Percentiles rank a stretch among this genome's conserved stretches.
Evolutionary conservation across 2,797 vertebrate species (phyloP).

Genomic region (Myioborus miniatus): DNA sequence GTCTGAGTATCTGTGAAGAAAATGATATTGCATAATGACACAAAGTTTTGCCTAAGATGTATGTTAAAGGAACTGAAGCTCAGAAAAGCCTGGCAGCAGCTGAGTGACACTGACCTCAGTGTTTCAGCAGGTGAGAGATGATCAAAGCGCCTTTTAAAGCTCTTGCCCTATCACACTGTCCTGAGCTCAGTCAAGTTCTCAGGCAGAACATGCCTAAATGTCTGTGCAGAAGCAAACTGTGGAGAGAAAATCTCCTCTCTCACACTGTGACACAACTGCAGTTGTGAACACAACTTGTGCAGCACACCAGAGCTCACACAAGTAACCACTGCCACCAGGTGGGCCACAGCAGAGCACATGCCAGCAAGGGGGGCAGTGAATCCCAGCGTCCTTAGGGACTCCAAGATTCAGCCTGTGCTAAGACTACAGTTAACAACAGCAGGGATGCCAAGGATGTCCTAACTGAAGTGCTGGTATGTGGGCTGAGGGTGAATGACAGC

Average conservation of each 20-base stretch:
- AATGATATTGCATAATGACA: neutral
- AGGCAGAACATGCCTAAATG: neutral
- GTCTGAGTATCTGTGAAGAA: conserved; percentile 86
- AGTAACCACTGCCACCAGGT: neutral
- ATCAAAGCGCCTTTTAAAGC: neutral
- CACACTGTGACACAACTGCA: neutral
- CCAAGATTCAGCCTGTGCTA: neutral
- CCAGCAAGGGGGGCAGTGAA: neutral
- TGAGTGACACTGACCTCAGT: neutral
- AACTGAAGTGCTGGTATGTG: neutral
- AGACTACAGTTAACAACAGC: neutral
- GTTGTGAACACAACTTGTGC: neutral
- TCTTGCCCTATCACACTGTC: neutral
- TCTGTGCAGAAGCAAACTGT: neutral
- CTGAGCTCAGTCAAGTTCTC: neutral
- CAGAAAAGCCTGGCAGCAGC: neutral
- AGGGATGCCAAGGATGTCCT: neutral
- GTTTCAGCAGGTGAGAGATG: neutral
- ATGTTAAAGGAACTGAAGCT: neutral
- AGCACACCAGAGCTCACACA: neutral
- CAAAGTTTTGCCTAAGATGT: neutral
- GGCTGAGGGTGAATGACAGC: neutral
- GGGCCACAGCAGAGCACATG: neutral
- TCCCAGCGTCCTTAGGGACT: neutral
- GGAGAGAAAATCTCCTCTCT: neutral